Evolutionary conservation across 2,113 vertebrate species (phyloP).

Genomic region (Scortum barcoo): DNA sequence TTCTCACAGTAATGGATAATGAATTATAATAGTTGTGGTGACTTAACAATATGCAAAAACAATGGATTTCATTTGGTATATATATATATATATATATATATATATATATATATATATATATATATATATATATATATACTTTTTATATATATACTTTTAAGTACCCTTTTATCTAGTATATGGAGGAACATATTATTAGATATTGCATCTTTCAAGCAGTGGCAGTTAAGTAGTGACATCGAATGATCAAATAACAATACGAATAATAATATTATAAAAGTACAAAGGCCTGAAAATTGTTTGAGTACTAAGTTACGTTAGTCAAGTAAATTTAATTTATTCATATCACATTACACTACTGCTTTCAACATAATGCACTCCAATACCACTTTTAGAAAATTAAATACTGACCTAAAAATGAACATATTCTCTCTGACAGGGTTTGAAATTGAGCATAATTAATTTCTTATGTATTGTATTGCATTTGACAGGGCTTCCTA

Average conservation of each 20-base stretch:
- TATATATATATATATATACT: too few relatives aligned
- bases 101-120: too few relatives aligned
- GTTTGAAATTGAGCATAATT: background rate
- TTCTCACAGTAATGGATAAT: constrained; percentile 2
- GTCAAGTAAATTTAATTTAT: too few relatives aligned
- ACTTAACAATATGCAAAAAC: background rate
- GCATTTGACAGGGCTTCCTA: background rate
- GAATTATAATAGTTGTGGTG: constrained; percentile 11
- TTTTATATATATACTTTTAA: too few relatives aligned
- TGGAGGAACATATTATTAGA: too few relatives aligned
- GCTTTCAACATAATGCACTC: background rate
- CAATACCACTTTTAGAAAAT: background rate
- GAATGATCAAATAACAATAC: background rate
- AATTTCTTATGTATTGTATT: background rate
- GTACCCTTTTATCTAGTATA: too few relatives aligned
- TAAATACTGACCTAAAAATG: background rate
- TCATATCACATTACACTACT: background rate
- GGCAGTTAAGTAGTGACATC: background rate
- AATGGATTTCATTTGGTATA: background rate
- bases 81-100: too few relatives aligned
- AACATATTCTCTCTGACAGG: background rate
- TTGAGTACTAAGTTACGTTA: background rate
- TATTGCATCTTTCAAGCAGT: too few relatives aligned
- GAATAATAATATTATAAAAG: too few relatives aligned
- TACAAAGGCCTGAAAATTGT: background rate